Evolutionary conservation across 2,888 invertebrate species (phyloP), one percentile per base, ranked within the genome.

Genomic region (Leistus spinibarbis): DNA sequence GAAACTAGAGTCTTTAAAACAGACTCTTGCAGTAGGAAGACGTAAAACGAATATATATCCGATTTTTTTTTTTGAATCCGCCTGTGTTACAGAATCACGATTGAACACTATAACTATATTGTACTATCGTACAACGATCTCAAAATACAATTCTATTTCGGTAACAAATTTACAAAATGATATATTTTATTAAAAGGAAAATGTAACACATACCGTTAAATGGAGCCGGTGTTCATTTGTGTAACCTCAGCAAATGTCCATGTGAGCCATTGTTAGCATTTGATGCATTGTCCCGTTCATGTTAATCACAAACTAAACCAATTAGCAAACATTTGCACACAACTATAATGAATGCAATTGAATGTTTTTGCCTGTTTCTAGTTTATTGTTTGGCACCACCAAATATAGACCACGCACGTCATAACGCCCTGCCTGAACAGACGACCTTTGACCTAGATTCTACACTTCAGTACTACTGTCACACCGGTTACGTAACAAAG

Each of bases 401-500:
- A 0, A 91, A 91, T 70, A 93, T 96, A 77, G 93, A 93, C 81
- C 94, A 96, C 84, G 95, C 96, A 0, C 89, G 93, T 40, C 94
- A 98, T 86, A 96, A 97, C 69, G 97, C 96, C 0, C 89, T 95
- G 0, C 90, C 92, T 0, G 96, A 95, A 79, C 96, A 97, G 84
- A 91, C 91, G 5, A 94, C 95, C 23, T 98, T 96, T 84, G 95
- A 96, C 82, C 87, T 97, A 79, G 96, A 97, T 82, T 94, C 94
- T 10, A 94, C 94, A 0, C 91, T 98, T 2, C 94, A 95, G 84
- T 99, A 99, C 87, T 93, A 94, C 83, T 99, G 99, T 82, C 92
- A 94, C 81, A 93, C 93, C n/a, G 99, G 99, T 10, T 99, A 97
- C 86, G 93, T 93, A 76, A 94, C 95, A 77, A 94, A 94, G 82